Conservation (phyloP, 2,888 invertebrate species). For the Chalcis sispes region DNA sequence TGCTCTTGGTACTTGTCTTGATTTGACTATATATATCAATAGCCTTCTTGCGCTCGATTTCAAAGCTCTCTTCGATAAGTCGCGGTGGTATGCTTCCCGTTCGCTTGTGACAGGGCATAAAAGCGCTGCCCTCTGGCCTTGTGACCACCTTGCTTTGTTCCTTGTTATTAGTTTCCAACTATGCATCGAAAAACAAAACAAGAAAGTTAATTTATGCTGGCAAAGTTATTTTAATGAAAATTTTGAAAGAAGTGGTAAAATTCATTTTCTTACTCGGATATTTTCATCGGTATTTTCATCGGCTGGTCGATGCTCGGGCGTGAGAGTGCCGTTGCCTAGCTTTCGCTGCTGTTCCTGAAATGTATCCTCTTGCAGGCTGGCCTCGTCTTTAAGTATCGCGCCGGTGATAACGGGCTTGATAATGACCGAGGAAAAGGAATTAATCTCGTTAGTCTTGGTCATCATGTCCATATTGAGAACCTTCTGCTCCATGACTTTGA, state of each 20-base stretch:
- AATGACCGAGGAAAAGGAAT: too few relatives aligned
- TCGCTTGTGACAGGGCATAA: slow-evolving; percentile 76
- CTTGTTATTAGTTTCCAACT: slow-evolving; percentile 44
- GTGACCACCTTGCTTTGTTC: slow-evolving; percentile 60
- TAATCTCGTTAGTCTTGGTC: slow-evolving; percentile 63
- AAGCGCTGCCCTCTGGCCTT: slow-evolving; percentile 73
- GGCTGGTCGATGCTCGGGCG: slow-evolving; percentile 67
- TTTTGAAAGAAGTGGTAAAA: background rate
- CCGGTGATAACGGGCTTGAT: slow-evolving; percentile 83
- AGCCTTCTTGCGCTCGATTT: slow-evolving; percentile 72
- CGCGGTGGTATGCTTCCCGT: slow-evolving; percentile 79
- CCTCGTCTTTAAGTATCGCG: slow-evolving; percentile 83
- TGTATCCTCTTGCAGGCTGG: slow-evolving; percentile 75
- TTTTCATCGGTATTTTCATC: slow-evolving; percentile 42
- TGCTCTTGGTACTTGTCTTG: slow-evolving; percentile 77
- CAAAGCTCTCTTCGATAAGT: slow-evolving; percentile 77
- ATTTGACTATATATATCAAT: slow-evolving; percentile 79
- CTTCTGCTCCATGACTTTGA: slow-evolving; percentile 66
- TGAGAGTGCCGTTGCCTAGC: slow-evolving; percentile 76
- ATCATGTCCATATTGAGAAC: slow-evolving; percentile 76
- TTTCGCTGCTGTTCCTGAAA: slow-evolving; percentile 77
- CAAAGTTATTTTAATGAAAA: background rate
- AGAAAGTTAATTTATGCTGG: background rate
- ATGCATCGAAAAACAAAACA: background rate
- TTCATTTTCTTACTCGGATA: slow-evolving; percentile 12